Evolutionary conservation across 2,113 vertebrate genomes (phyloP).

Genomic region (Eira barbara): DNA sequence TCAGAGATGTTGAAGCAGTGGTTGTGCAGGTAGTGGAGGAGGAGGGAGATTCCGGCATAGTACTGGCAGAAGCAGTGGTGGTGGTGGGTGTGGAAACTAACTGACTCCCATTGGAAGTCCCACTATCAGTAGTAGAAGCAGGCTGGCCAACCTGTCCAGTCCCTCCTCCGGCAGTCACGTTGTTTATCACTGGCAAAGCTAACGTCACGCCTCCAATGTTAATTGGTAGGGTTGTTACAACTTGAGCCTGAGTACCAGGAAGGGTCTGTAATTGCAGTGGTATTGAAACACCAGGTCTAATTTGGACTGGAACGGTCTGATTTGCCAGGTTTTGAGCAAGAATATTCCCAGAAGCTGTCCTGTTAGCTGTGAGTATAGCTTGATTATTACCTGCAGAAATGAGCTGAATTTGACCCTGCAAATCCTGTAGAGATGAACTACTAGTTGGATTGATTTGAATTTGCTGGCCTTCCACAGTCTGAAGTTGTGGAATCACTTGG

Average conservation of each 20-base stretch:
- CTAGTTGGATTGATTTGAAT: slow-evolving; percentile 93
- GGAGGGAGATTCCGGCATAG: slow-evolving; percentile 85
- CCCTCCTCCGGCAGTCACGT: slow-evolving; percentile 87
- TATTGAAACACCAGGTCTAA: slow-evolving; percentile 95
- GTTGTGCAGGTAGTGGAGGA: slow-evolving; percentile 84
- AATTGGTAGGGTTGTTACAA: slow-evolving; percentile 97
- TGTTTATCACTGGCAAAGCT: slow-evolving; percentile 97
- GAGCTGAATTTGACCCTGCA: slow-evolving; percentile 95
- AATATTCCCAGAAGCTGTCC: slow-evolving; percentile 89
- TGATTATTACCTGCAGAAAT: slow-evolving; percentile 94
- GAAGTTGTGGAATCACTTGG: slow-evolving; percentile 98
- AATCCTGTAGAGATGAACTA: slow-evolving; percentile 88
- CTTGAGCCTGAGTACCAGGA: slow-evolving; percentile 92
- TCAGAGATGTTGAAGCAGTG: slow-evolving; percentile 83
- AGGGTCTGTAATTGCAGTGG: slow-evolving; percentile 96
- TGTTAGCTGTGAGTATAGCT: slow-evolving; percentile 90
- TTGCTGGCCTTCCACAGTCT: slow-evolving; percentile 96
- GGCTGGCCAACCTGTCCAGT: slow-evolving; percentile 92
- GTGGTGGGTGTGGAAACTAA: slow-evolving; percentile 86
- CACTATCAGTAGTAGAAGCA: slow-evolving; percentile 89
- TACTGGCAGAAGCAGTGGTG: slow-evolving; percentile 83
- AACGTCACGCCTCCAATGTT: slow-evolving; percentile 97
- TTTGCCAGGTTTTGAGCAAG: slow-evolving; percentile 92
- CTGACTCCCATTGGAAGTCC: slow-evolving; percentile 94
- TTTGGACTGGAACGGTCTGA: slow-evolving; percentile 95